phyloP scores from a whole-genome alignment of 2,113 vertebrate species.

The Numenius arquata region DNA sequence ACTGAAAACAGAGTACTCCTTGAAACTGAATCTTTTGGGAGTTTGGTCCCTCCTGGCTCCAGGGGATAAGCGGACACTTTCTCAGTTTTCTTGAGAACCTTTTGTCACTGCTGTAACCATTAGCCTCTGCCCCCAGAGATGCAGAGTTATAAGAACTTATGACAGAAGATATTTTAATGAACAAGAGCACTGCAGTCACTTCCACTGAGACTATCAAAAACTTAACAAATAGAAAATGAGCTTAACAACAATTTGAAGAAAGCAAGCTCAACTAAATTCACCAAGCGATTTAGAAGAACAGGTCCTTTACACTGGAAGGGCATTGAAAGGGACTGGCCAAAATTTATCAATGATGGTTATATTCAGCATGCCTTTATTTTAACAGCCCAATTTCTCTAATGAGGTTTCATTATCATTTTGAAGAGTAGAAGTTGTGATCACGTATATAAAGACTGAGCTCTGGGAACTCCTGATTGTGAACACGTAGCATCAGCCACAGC shows the following conservation, averaged over 20 bases:
- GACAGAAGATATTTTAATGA: not conserved
- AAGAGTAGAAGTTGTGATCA: not conserved
- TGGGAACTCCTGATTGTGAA: not conserved
- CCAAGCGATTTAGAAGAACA: not conserved
- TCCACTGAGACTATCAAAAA: not conserved
- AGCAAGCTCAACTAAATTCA: not conserved
- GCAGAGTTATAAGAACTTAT: not conserved
- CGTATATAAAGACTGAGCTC: not conserved
- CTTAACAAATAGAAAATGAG: not conserved
- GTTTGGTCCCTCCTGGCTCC: not conserved
- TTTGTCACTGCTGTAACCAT: not conserved
- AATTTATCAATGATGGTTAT: not conserved
- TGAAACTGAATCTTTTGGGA: not conserved
- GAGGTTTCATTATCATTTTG: not conserved
- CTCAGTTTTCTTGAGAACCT: not conserved
- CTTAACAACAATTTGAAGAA: not conserved
- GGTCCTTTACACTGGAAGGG: not conserved
- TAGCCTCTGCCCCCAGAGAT: not conserved
- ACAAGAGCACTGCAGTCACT: not conserved
- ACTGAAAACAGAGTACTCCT: not conserved
- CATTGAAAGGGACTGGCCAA: not conserved
- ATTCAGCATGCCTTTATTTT: not conserved
- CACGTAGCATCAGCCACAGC: not conserved
- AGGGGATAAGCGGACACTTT: not conserved
- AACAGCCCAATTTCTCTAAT: not conserved